Base-by-base conservation (phyloP, 2,888 invertebrate species). In the Lamellibrachia satsuma region DNA sequence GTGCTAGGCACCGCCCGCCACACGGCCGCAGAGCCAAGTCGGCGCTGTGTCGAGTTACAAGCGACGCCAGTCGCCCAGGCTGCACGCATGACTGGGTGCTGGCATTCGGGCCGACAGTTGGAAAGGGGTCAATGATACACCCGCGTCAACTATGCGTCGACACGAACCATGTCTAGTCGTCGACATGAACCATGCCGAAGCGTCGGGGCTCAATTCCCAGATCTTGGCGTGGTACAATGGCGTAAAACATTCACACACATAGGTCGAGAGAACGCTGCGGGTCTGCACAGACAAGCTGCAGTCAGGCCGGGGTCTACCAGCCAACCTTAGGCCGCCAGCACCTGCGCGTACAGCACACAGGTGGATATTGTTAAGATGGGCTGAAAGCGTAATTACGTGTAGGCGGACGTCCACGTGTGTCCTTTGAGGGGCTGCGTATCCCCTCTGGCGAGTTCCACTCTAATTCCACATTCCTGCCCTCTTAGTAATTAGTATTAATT, bases 391-490 rank as follows among this genome's bases (percentile, higher is more conserved):
- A 22, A 75, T 75, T 75, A 75, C 2, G 15, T 15, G 75, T 75
- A 75, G 75, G 75, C 75, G 75, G 22, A 75, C 75, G 22, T 75
- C 15, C 75, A 15, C 75, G 55, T 55, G 75, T 75, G 75, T n/a
- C 75, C 75, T 15, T 75, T 15, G 75, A 22, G 75, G 60, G 15
- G 60, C 15, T 22, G 15, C 22, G 3, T 15, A 6, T n/a, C 22
- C 22, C 75, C 75, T 4, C n/a, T 22, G 22, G 75, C 75, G n/a
- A 75, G 75, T 75, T 22, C 75, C n/a, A 22, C 75, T n/a, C 15
- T 75, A 75, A 75, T 75, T 75, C 75, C 75, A 75, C 75, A 75
- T 75, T 75, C 75, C 75, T 15, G 75, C 75, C 75, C 75, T 75
- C 22, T 6, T 75, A 75, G 22, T 75, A 22, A 75, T 75, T 75